phyloP scores from a whole-genome alignment of 2,888 invertebrate species.

The Callinectes sapidus region DNA sequence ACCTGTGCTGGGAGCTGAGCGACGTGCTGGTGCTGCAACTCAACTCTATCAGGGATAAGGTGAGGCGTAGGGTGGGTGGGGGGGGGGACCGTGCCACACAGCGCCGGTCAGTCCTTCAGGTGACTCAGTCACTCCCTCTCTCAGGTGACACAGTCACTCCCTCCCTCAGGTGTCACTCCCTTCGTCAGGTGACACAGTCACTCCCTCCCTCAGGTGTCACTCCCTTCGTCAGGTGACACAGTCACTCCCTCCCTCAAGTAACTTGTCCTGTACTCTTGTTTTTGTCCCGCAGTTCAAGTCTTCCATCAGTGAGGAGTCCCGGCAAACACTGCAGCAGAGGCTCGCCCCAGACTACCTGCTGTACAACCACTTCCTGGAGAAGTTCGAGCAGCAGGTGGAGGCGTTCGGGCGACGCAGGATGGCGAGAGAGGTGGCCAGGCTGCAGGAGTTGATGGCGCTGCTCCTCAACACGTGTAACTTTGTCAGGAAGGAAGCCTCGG shows the following conservation, averaged over 20 bases:
- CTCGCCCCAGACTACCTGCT: conserved; percentile 65
- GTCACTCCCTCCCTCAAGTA: background rate
- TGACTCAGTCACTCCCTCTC: no score
- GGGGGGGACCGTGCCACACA: background rate
- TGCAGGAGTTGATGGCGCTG: conserved; percentile 37
- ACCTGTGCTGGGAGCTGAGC: conserved; percentile 74
- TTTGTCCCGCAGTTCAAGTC: conserved; percentile 59
- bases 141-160: background rate
- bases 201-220: background rate
- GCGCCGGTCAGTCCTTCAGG: no score
- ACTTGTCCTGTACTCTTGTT: background rate
- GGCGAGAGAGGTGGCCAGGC: conserved; percentile 47
- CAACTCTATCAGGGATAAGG: conserved; percentile 73
- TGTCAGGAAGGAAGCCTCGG: background rate
- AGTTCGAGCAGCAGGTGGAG: conserved; percentile 61
- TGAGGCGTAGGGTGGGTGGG: background rate
- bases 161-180: background rate
- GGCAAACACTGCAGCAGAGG: conserved; percentile 72
- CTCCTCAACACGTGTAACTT: conserved; percentile 36
- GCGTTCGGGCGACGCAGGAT: conserved; percentile 55
- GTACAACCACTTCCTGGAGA: conserved; percentile 61
- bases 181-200: background rate
- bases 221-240: background rate
- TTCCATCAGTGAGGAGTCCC: conserved; percentile 62
- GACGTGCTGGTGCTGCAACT: conserved; percentile 74